Evolutionary conservation across 2,113 vertebrate species (phyloP), one percentile per base, ranked within the genome.

Genomic region (Cyanoderma ruficeps): DNA sequence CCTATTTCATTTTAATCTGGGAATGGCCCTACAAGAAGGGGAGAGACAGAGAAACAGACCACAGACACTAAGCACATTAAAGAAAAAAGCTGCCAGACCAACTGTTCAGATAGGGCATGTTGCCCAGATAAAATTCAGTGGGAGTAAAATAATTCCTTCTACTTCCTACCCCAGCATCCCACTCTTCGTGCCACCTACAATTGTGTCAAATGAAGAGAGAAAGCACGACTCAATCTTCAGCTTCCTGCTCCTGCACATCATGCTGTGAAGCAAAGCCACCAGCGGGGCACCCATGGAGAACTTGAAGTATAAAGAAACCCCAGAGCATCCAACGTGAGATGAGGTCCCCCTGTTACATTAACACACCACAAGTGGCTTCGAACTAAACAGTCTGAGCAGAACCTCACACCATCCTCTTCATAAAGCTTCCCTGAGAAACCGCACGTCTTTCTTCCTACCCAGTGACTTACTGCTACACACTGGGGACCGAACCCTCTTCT

Each of bases 91-190:
- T 88, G 77, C 76, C 69, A 81, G 89, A 84, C 89, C 93, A 95
- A 95, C 85, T 90, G 93, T 90, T 96, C 90, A 82, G 71, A 95
- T 20, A 90, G 69, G 93, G 93, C 91, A 91, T 0, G 0, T 46
- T 95, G 93, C 96, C 93, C 92, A 96, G 86, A 96, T 49, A 91
- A 78, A 90, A 95, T 88, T 80, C 61, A 94, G 86, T 89, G 60
- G 76, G 76, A 92, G 64, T 90, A 96, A 94, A 95, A 90, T 83
- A 78, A 92, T 70, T 83, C 56, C 49, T 82, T 93, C 76, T 78
- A 42, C 72, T 97, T 93, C 79, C 87, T 83, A 93, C 71, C 60
- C 72, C 88, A 69, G 83, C 61, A 94, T 75, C 90, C 76, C 71
- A 82, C 92, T 93, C 90, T 57, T 55, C 56, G 15, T 22, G 44